phyloP scores from a whole-genome alignment of 2,888 invertebrate genomes.

The Xanthorhoe designata region DNA sequence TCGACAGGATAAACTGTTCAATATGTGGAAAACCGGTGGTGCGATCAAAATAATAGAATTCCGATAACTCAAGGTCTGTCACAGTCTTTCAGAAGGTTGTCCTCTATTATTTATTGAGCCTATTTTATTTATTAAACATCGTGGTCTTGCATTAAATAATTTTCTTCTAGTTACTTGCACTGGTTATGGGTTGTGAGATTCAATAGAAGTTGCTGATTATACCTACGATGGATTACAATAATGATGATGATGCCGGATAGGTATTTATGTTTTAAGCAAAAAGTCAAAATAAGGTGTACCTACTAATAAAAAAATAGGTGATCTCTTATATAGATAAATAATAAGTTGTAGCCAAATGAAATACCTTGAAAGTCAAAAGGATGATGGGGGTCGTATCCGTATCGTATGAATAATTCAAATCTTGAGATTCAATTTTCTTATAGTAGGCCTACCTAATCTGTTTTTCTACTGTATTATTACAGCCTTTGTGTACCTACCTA shows the following conservation, averaged over 20 bases:
- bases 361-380: too few relatives aligned
- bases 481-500: not conserved
- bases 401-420: not conserved
- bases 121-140: not conserved
- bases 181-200: too few relatives aligned
- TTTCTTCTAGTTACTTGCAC: not conserved
- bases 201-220: too few relatives aligned
- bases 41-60: constrained; percentile 40
- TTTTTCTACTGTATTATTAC: not conserved
- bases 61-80: constrained; percentile 38
- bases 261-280: too few relatives aligned
- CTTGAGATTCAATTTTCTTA: not conserved
- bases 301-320: too few relatives aligned
- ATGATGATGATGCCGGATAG: too few relatives aligned
- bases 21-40: constrained; percentile 41
- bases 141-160: too few relatives aligned
- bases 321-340: too few relatives aligned
- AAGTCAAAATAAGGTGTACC: too few relatives aligned
- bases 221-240: too few relatives aligned
- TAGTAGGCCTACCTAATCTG: not conserved
- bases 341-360: too few relatives aligned
- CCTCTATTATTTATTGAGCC: constrained; percentile 20
- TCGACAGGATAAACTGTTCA: constrained; percentile 40
- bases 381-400: too few relatives aligned
- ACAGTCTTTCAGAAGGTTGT: constrained; percentile 22